Evolutionary conservation across 2,113 vertebrate species (phyloP).

Genomic region (Ceyx margarethae): DNA sequence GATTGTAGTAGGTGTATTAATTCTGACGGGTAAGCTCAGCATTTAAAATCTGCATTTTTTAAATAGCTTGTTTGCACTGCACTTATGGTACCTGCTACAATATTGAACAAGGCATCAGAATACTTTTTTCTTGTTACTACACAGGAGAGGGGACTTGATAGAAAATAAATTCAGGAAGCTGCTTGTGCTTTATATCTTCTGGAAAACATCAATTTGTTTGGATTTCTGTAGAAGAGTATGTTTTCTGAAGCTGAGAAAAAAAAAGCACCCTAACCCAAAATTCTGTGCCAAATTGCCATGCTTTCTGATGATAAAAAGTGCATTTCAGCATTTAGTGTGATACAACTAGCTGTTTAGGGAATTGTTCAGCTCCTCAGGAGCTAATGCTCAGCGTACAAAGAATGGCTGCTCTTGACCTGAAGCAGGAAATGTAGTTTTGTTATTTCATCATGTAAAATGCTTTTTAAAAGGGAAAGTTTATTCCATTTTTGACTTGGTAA

Average conservation of each 20-base stretch:
- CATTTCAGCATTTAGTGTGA: neutral
- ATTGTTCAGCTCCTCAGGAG: neutral
- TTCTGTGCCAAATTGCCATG: neutral
- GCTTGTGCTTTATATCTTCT: neutral
- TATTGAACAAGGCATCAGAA: neutral
- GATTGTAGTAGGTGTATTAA: neutral
- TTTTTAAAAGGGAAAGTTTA: neutral
- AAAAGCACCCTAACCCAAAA: neutral
- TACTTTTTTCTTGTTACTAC: neutral
- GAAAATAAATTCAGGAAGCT: neutral
- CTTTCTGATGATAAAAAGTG: neutral
- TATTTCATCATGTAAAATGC: neutral
- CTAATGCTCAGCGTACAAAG: neutral
- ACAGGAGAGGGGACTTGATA: neutral
- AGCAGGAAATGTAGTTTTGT: neutral
- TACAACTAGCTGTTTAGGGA: neutral
- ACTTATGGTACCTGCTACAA: neutral
- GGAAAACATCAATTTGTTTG: neutral
- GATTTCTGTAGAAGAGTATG: neutral
- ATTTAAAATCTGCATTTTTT: neutral
- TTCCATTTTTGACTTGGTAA: neutral
- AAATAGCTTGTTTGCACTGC: neutral
- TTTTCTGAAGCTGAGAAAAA: neutral
- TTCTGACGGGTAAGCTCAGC: neutral
- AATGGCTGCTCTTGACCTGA: neutral